Conservation (phyloP, 2,797 vertebrate genomes). For the Simalia tracyae region DNA sequence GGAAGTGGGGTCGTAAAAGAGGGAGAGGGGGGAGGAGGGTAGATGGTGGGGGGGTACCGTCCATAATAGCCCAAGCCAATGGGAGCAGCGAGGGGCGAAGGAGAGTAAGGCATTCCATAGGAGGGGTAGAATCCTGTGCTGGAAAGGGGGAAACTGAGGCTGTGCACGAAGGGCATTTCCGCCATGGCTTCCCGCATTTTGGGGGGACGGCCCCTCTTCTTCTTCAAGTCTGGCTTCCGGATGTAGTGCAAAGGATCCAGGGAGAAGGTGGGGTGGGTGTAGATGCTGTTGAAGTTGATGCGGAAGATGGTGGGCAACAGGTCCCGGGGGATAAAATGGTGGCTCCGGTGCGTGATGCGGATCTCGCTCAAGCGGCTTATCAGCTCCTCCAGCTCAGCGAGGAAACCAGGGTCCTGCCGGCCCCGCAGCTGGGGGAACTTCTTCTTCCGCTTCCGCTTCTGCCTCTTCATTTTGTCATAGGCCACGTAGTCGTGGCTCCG, state of each 20-base stretch:
- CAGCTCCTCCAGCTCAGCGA: slow-evolving; percentile 90
- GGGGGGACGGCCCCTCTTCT: slow-evolving; percentile 90
- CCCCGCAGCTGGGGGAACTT: slow-evolving; percentile 90
- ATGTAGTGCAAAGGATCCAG: slow-evolving; percentile 92
- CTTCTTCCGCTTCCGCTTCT: slow-evolving; percentile 94
- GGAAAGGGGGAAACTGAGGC: slow-evolving; percentile 90
- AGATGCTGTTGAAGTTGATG: slow-evolving; percentile 97
- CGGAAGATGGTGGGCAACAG: slow-evolving; percentile 92
- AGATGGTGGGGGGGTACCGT: slow-evolving; percentile 88
- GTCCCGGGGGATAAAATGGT: slow-evolving; percentile 92
- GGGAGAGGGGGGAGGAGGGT: slow-evolving; percentile 89
- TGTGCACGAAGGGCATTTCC: slow-evolving; percentile 95
- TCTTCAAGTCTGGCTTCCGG: slow-evolving; percentile 88
- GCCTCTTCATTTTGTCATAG: slow-evolving; percentile 88
- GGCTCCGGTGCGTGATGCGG: slow-evolving; percentile 88
- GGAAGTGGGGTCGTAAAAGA: slow-evolving; percentile 85
- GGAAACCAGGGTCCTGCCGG: slow-evolving; percentile 91
- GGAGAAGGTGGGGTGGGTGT: slow-evolving; percentile 90
- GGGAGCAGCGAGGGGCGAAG: slow-evolving; percentile 81
- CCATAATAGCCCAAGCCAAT: slow-evolving; percentile 92
- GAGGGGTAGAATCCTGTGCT: slow-evolving; percentile 90
- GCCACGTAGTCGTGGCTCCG: slow-evolving; percentile 86
- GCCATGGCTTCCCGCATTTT: slow-evolving; percentile 96
- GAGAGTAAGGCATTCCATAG: slow-evolving; percentile 94
- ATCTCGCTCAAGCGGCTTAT: slow-evolving; percentile 87